A percentile compares a stretch with the other conserved stretches of the same genome.
Conservation (phyloP, 2,113 vertebrate genomes). For the Pantherophis guttatus region DNA sequence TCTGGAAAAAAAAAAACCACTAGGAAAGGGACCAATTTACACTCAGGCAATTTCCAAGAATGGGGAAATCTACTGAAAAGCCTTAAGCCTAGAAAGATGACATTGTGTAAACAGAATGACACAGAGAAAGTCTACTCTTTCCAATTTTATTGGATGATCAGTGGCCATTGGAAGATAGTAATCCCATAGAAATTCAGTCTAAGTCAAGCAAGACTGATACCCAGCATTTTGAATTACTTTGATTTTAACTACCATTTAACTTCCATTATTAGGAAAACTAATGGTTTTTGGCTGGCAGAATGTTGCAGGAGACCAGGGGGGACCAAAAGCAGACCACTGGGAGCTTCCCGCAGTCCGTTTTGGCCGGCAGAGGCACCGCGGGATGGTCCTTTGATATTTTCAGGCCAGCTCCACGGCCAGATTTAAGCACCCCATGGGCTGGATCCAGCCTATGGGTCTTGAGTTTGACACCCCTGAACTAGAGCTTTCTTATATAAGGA, state of each 20-base stretch:
- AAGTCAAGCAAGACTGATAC: neutral
- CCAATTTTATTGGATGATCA: neutral
- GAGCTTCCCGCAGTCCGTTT: no score
- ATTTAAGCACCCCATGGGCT: no score
- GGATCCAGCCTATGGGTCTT: no score
- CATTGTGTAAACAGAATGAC: neutral
- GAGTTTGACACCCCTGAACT: no score
- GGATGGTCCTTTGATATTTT: no score
- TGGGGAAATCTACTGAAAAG: neutral
- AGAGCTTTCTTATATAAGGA: neutral
- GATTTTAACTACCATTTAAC: no score
- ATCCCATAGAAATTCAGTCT: neutral
- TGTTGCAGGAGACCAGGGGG: no score
- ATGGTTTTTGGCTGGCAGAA: neutral
- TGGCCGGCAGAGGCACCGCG: no score
- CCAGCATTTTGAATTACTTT: neutral
- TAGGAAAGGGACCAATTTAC: neutral
- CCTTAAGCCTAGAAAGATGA: neutral
- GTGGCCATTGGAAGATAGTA: neutral
- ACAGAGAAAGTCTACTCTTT: neutral
- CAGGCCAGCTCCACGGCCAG: no score
- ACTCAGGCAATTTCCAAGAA: neutral
- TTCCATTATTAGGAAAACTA: neutral
- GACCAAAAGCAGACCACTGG: no score
- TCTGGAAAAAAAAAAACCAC: neutral